Evolutionary conservation across 2,797 vertebrate species (phyloP), one percentile per base, ranked within the genome.

Genomic region (Sebastes alutus): DNA sequence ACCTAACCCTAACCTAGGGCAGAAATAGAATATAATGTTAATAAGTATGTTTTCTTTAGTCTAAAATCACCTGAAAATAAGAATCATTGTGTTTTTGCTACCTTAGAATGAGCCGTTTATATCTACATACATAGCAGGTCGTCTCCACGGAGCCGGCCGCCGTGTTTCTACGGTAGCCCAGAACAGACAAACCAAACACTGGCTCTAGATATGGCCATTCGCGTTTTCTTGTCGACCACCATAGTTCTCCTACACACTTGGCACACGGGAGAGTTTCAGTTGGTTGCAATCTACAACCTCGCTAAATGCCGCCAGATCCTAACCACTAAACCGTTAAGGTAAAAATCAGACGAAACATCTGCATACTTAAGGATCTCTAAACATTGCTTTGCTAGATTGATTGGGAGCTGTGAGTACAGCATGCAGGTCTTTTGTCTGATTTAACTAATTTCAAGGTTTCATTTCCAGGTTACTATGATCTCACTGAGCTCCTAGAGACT

Each of bases 391-490:
- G n/a, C 33, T 65, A 7, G 18, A 74, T 54, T 62, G 38, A 80
- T n/a, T 23, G 33, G n/a, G 35, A 12, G 25, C 30, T 54, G 52
- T 33, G 23, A 67, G 52, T 59, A 76, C 52, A n/a, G 7, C 4
- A 22, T 1, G 5, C 4, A 22, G 16, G 59, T 30, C 12, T 23
- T 61, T 49, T 66, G 22, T 58, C 49, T 46, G 6, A 72, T 78
- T 72, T 29, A 35, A 74, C 27, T 22, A 4, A 59, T 55, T 54
- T 70, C 63, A 75, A 60, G 18, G 46, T 62, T 76, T 61, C 5
- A 66, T 30, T 80, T 65, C 52, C 72, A 60, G 16, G 69, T 22
- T 71, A 38, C 58, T 54, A 54, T 65, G 13, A 64, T 75, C 62
- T 80, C 20, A 67, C 29, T 77, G 29, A 66, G 52, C 62, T 42